phyloP scores from a whole-genome alignment of 2,888 invertebrate species.

The Erebia ligea region DNA sequence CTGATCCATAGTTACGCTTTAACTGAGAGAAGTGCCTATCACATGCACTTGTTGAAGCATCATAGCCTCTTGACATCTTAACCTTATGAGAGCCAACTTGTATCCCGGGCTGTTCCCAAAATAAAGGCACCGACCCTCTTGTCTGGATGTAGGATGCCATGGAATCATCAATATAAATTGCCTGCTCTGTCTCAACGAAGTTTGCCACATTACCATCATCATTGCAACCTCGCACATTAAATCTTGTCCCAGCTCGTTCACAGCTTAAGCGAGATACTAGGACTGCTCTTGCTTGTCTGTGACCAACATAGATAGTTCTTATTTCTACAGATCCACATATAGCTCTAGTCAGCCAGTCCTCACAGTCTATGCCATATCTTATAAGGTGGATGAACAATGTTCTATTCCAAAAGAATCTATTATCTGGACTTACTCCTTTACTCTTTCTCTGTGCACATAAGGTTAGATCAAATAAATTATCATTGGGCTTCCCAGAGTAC shows the following conservation, averaged over 20 bases:
- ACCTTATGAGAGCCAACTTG: conserved; percentile 99
- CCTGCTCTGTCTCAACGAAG: conserved; percentile 99
- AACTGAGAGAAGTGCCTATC: conserved; percentile 94
- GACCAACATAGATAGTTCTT: conserved; percentile 98
- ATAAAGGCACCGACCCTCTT: conserved; percentile 97
- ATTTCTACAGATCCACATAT: conserved; percentile 99
- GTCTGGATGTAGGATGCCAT: conserved; percentile 95
- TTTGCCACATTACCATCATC: conserved; percentile 99
- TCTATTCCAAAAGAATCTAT: conserved; percentile 99
- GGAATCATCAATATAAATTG: conserved; percentile 95
- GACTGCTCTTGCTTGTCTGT: conserved; percentile 96
- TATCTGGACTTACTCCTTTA: conserved; percentile 92
- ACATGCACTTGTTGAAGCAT: conserved; percentile 96
- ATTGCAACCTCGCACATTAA: conserved; percentile 99
- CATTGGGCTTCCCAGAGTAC: conserved; percentile 80
- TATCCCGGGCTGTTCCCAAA: conserved; percentile 99
- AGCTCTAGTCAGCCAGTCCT: conserved; percentile 95
- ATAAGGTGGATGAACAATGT: conserved; percentile 97
- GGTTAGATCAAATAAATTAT: conserved; percentile 92
- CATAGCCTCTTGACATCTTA: conserved; percentile 97
- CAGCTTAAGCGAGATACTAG: conserved; percentile 97
- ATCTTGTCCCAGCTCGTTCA: conserved; percentile 98
- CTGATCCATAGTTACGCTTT: conserved; percentile 94
- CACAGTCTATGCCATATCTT: conserved; percentile 94
- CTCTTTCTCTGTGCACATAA: conserved; percentile 95